Evolutionary conservation across 2,113 vertebrate genomes (phyloP).

Genomic region (Polypterus bichir): DNA sequence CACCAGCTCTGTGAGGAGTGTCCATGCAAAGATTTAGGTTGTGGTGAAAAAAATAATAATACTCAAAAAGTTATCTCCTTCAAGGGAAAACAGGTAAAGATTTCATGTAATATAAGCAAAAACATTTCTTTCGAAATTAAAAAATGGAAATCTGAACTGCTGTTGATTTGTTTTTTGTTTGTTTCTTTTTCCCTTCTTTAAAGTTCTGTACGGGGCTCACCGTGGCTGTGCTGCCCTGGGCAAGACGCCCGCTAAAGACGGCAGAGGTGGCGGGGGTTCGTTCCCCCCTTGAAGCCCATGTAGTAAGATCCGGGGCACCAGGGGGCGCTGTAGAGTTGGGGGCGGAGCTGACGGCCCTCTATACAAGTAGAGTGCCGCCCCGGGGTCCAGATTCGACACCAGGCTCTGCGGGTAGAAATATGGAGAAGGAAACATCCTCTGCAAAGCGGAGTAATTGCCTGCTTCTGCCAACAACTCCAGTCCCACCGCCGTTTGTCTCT

Average conservation of each 20-base stretch:
- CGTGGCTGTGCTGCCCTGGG: conserved; percentile 77
- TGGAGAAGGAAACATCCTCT: conserved; percentile 93
- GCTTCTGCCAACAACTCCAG: conserved; percentile 89
- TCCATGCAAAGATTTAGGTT: too few species aligned
- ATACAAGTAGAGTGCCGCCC: conserved; percentile 87
- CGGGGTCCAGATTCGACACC: conserved; percentile 87
- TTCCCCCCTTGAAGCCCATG: conserved; percentile 81
- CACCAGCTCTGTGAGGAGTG: too few species aligned
- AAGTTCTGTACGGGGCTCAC: conserved; percentile 43
- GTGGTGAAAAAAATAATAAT: too few species aligned
- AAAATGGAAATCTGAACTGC: too few species aligned
- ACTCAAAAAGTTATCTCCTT: too few species aligned
- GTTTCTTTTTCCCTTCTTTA: background rate
- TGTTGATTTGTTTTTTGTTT: too few species aligned
- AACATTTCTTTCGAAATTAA: too few species aligned
- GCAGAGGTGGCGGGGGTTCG: conserved; percentile 77
- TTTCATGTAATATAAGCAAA: too few species aligned
- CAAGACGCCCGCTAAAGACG: conserved; percentile 73
- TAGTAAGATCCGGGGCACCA: conserved; percentile 87
- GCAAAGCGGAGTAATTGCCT: conserved; percentile 87
- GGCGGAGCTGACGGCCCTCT: conserved; percentile 82
- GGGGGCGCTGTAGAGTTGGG: conserved; percentile 77
- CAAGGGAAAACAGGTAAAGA: too few species aligned
- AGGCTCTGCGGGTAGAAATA: conserved; percentile 95
- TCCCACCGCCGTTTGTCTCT: conserved; percentile 90